Evolutionary conservation across 2,113 vertebrate species (phyloP).

Genomic region (Erpornis zantholeuca): DNA sequence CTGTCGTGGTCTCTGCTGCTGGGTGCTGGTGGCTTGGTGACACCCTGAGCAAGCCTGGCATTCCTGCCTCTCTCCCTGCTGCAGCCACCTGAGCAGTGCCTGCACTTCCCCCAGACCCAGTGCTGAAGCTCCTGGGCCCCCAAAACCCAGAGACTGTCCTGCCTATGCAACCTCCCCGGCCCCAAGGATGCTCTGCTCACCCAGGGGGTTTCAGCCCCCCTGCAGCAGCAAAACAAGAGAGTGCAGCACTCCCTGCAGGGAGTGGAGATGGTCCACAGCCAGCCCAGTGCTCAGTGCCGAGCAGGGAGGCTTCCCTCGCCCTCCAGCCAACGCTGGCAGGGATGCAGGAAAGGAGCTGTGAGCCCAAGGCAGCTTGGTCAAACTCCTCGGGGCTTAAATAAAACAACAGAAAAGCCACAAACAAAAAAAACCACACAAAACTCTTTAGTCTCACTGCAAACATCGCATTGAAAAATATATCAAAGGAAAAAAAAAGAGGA

Average conservation of each 20-base stretch:
- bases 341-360: neutral
- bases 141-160: neutral
- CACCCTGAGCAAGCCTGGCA: neutral
- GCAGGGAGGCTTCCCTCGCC: too few species aligned
- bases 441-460: neutral
- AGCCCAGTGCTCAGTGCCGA: rapidly evolving
- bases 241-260: neutral
- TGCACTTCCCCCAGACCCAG: neutral
- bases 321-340: neutral
- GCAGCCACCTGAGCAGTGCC: neutral
- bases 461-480: neutral
- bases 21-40: neutral
- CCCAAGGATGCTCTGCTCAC: neutral
- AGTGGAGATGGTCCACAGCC: neutral
- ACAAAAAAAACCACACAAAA: neutral
- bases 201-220: neutral
- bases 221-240: neutral
- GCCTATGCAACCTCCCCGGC: neutral
- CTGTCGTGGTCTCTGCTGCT: neutral
- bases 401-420: neutral
- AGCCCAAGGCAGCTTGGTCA: neutral
- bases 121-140: neutral
- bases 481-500: neutral
- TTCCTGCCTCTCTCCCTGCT: rapidly evolving
- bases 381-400: neutral